Base-by-base conservation (phyloP, 2,113 vertebrate genomes). In the Ploceus nigricollis region DNA sequence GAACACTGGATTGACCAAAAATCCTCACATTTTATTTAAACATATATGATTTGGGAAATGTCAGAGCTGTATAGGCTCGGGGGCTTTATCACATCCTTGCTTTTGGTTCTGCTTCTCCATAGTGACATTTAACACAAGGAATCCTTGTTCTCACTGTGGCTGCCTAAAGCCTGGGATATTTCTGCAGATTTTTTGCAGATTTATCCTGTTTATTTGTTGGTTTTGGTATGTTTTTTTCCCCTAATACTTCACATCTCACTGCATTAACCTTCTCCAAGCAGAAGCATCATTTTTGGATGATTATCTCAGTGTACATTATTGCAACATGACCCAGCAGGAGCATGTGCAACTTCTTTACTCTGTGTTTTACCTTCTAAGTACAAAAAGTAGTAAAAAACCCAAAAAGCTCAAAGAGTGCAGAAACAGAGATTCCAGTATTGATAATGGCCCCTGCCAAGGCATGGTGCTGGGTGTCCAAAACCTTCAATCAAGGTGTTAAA, bases 171-270 rank as follows among this genome's bases (percentile, higher is more conserved):
- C 51, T 33, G 39, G 45, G 7, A 25, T 47, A 7, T 53, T 70
- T 87, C 39, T 82, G 53, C 18, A 31, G 37, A 44, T 66, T 53
- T 68, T 86, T 63, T 42, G 20, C 58, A 70, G 39, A 6, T 61
- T 42, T 69, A 12, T 78, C 39, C 33, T 48, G 8, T 33, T 66
- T 23, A 28, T 30, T 20, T 70, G 10, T 42, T 83, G 11, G 1
- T 24, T 68, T 21, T 8, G 2, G 4, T 22, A 42, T 42, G 5
- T 5, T 56, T 76, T 25, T 27, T 40, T 1, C 1, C 0, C 0
- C 7, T 70, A 23, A 39, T 37, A 69, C 11, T 45, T 16, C 8
- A 27, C 10, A 30, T 57, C 47, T 92, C 30, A 2, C 35, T 65
- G 71, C 20, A 21, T 44, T 56, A 33, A 30, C 35, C 13, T 45